Evolutionary conservation across 1,140 invertebrate species (phyloP).

Genomic region (Microplitis demolitor): DNA sequence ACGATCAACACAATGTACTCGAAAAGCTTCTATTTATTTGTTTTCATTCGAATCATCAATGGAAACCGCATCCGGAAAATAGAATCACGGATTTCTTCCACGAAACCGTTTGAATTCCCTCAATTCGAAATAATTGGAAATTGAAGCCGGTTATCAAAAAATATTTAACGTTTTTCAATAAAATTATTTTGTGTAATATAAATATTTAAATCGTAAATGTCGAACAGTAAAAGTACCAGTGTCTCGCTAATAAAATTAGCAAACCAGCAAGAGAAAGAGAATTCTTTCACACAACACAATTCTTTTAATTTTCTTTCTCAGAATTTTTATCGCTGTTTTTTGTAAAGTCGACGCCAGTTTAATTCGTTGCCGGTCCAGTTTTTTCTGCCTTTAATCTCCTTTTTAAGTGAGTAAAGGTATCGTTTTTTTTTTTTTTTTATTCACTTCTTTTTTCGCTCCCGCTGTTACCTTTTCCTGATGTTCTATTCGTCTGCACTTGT

Average conservation of each 20-base stretch:
- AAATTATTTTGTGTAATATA: too few relatives aligned
- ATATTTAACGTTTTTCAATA: too few relatives aligned
- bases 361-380: conserved; percentile 5
- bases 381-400: conserved; percentile 17
- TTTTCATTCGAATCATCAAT: neutral
- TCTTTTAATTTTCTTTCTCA: conserved; percentile 1
- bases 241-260: too few relatives aligned
- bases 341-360: conserved; percentile 16
- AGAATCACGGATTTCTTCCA: too few relatives aligned
- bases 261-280: neutral
- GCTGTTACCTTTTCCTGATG: too few relatives aligned
- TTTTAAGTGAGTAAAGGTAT: conserved; percentile 23
- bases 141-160: too few relatives aligned
- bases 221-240: too few relatives aligned
- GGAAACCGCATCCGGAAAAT: too few relatives aligned
- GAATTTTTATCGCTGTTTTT: neutral
- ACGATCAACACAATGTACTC: neutral
- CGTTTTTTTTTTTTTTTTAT: conserved; percentile 16
- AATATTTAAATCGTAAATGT: neutral
- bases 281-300: neutral
- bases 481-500: too few relatives aligned
- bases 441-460: neutral
- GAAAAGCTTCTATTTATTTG: neutral
- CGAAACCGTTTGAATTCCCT: too few relatives aligned
- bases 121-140: too few relatives aligned